A percentile compares a stretch with the other conserved stretches of the same genome.
Conservation (phyloP, 2,888 invertebrate species). For the Cephus spinipes region DNA sequence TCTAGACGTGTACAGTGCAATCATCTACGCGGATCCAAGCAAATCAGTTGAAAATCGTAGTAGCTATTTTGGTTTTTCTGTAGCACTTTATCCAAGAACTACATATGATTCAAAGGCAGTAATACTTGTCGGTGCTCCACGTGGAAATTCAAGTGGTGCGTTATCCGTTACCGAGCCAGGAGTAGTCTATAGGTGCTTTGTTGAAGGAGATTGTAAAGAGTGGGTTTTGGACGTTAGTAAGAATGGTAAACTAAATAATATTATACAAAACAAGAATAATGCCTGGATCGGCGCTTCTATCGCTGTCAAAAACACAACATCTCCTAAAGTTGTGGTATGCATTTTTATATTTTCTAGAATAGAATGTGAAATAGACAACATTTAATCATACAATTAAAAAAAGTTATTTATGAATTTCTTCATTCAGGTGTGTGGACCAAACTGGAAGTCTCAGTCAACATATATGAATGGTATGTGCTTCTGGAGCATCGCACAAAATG, state of each 20-base stretch:
- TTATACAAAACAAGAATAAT: slow-evolving; percentile 35
- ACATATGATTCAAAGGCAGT: slow-evolving; percentile 27
- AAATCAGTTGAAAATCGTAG: slow-evolving; percentile 23
- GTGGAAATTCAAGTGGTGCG: slow-evolving; percentile 41
- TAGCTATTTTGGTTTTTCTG: slow-evolving; percentile 62
- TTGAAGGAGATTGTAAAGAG: slow-evolving; percentile 41
- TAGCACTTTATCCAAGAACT: slow-evolving; percentile 45
- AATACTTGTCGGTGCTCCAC: slow-evolving; percentile 61
- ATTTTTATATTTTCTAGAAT: background rate
- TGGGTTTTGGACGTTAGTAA: slow-evolving; percentile 43
- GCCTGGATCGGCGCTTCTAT: slow-evolving; percentile 65
- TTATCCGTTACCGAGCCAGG: slow-evolving; percentile 50
- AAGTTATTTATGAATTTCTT: slow-evolving; percentile 16
- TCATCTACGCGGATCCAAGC: slow-evolving; percentile 49
- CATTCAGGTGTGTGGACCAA: slow-evolving; percentile 63
- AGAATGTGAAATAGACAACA: background rate
- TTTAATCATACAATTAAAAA: background rate
- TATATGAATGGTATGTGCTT: slow-evolving; percentile 57
- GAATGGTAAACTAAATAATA: slow-evolving; percentile 19
- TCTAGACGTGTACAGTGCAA: slow-evolving; percentile 43
- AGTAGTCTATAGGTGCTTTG: slow-evolving; percentile 51
- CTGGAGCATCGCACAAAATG: slow-evolving; percentile 21
- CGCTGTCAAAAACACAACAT: slow-evolving; percentile 53
- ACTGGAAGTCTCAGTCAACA: slow-evolving; percentile 11
- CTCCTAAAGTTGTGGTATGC: slow-evolving; percentile 53